Percentiles rank a stretch among this genome's conserved stretches.
phyloP scores from a whole-genome alignment of 1,140 invertebrate species.

The Calycopis cecrops region DNA sequence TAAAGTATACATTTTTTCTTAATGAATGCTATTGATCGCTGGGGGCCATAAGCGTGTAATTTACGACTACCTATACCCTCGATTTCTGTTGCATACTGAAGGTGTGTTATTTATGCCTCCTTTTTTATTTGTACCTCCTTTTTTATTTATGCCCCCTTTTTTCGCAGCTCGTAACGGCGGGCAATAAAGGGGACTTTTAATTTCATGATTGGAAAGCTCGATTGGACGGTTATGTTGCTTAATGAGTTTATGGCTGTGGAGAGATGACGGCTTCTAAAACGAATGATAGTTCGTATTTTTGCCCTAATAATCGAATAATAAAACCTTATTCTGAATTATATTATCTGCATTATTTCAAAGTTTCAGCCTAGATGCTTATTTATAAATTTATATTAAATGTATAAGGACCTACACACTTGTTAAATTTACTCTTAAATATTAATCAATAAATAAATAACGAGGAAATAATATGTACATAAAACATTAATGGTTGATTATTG shows the following conservation, averaged over 20 bases:
- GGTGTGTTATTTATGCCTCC: constrained; percentile 73
- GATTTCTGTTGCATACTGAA: constrained; percentile 54
- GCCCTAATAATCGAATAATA: too few species aligned
- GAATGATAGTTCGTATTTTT: too few species aligned
- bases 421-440: too few species aligned
- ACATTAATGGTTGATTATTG: too few species aligned
- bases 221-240: constrained; percentile 69
- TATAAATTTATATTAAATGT: too few species aligned
- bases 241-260: constrained; percentile 67
- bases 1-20: constrained; percentile 60
- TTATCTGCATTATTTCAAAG: too few species aligned
- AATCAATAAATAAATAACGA: too few species aligned
- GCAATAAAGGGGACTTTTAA: constrained; percentile 72
- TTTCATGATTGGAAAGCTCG: constrained; percentile 73
- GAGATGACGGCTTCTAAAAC: constrained; percentile 46
- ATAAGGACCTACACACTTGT: too few species aligned
- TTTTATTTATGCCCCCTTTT: constrained; percentile 73
- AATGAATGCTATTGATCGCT: constrained; percentile 69
- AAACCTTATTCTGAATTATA: too few species aligned
- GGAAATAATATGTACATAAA: too few species aligned
- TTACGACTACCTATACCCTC: constrained; percentile 54
- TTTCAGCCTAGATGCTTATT: too few species aligned
- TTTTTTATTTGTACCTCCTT: constrained; percentile 71
- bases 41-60: constrained; percentile 60
- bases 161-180: constrained; percentile 71